Base-by-base conservation (phyloP, 2,113 vertebrate species). In the Bubo blakistoni region DNA sequence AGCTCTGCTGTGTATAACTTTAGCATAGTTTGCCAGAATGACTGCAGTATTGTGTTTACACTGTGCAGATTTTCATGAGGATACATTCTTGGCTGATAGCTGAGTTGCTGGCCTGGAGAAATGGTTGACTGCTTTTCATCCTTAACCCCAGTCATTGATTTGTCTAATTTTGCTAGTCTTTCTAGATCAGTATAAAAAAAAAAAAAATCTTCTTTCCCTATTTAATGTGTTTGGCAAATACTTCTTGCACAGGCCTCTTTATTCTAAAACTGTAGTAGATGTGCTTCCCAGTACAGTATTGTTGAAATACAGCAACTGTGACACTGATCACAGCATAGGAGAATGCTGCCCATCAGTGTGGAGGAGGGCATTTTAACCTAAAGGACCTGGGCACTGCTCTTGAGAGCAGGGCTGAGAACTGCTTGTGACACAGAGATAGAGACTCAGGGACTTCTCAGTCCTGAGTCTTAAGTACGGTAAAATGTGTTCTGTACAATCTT, bases 261-360 rank as follows among this genome's bases (percentile, higher is more conserved):
- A 76, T 81, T 90, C 36, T 87, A 74, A 89, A 92, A 29, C n/a
- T 27, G 20, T 40, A 40, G 34, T 47, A 58, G 87, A 63, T 49
- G 54, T 81, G 36, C 54, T 84, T 92, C n/a, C 77, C 73, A 84
- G 8, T 34, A 26, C 1, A 3, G 52, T 69, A 95, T 94, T 95
- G 91, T 96, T 82, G 51, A 92, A 90, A 82, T 55, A 87, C 96
- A 95, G 71, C 38, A 44, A 51, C 78, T 95, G 91, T 83, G 71
- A 89, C 81, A 3, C 17, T 62, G 92, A 92, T 93, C 69, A 58
- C 62, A 58, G 54, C 0, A 0, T 13, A 46, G 69, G 44, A 85
- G 71, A 86, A 2, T 30, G 6, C 58, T 87, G 63, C 73, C 42
- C 49, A 18, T 72, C 58, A 11, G 16, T 7, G 59, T 32, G 46